Conservation (phyloP, 2,797 vertebrate species). For the Lepilemur ruficaudatus region DNA sequence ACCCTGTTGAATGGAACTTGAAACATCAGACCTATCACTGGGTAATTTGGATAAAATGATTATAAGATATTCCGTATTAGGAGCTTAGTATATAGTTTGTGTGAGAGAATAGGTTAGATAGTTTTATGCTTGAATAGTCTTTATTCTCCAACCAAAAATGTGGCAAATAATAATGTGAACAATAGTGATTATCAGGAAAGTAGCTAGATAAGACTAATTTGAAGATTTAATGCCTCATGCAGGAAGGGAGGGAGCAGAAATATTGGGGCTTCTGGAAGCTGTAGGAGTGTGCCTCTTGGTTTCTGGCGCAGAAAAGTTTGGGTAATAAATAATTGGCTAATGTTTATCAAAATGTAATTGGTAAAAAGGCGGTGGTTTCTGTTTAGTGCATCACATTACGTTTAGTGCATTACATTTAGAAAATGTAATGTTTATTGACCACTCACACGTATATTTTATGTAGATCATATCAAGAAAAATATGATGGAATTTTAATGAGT, state of each 20-base stretch:
- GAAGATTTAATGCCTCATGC: neutral
- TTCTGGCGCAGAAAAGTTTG: constrained; percentile 32
- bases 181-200: neutral
- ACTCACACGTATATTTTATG: neutral
- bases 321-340: constrained; percentile 17
- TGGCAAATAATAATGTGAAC: neutral
- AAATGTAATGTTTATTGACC: constrained; percentile 28
- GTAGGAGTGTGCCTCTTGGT: neutral
- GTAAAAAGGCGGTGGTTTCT: neutral
- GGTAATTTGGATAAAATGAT: neutral
- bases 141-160: neutral
- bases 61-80: neutral
- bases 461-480: constrained; percentile 39
- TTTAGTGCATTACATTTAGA: neutral
- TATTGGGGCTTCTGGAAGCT: neutral
- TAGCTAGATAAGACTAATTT: neutral
- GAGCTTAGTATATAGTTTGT: neutral
- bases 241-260: neutral
- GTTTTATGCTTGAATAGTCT: neutral
- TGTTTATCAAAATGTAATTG: constrained; percentile 35
- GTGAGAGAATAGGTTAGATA: neutral
- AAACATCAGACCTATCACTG: neutral
- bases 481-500: constrained; percentile 39
- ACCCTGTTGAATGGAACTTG: neutral
- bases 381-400: no score